phyloP scores from a whole-genome alignment of 2,113 vertebrate species.

The Baryphthengus martii region DNA sequence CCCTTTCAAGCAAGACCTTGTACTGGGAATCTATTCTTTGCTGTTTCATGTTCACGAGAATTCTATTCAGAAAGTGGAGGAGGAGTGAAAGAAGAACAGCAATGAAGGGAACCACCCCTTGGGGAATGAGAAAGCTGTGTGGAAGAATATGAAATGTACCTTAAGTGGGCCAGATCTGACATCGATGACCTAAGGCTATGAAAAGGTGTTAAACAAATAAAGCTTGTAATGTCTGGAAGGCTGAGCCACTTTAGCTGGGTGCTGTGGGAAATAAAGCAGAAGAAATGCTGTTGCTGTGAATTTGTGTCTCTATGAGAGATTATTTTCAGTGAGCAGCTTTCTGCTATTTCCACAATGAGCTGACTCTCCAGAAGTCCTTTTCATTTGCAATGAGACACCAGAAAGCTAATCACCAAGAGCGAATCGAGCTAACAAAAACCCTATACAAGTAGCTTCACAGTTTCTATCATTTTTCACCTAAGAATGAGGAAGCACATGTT shows the following conservation, averaged over 20 bases:
- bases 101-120: neutral
- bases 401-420: neutral
- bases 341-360: constrained; percentile 35
- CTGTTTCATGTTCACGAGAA: neutral
- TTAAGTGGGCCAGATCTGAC: neutral
- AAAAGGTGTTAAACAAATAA: neutral
- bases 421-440: neutral
- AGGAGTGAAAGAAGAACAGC: neutral
- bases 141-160: neutral
- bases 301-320: neutral
- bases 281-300: constrained; percentile 46
- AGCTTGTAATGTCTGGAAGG: neutral
- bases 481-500: neutral
- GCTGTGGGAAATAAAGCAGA: constrained; percentile 40
- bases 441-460: neutral
- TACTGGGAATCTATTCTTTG: neutral
- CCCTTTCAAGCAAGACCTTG: neutral
- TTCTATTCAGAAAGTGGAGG: neutral
- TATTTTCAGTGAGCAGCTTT: neutral
- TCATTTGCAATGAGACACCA: neutral
- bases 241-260: constrained; percentile 6
- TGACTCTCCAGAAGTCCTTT: constrained; percentile 39
- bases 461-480: neutral
- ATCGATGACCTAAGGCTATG: neutral
- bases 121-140: neutral